Evolutionary conservation across 2,888 invertebrate genomes (phyloP).

Genomic region (Erynnis tages): DNA sequence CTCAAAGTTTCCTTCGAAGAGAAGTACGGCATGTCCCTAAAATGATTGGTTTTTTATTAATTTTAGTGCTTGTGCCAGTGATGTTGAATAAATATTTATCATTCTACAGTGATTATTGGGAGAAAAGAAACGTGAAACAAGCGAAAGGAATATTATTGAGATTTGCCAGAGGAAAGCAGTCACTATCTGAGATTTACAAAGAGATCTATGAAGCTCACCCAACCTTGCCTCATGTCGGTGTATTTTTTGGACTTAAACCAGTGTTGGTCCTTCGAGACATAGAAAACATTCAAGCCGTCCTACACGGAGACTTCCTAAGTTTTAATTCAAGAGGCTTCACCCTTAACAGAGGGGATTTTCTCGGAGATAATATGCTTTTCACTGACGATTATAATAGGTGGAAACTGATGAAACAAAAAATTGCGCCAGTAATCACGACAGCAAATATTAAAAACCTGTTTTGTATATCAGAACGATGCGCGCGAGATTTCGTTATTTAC

Average conservation of each 20-base stretch:
- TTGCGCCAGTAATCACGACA: conserved; percentile 59
- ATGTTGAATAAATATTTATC: not conserved
- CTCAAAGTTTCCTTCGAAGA: too few species aligned
- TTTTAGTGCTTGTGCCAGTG: not conserved
- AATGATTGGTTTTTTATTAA: not conserved
- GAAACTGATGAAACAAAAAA: conserved; percentile 59
- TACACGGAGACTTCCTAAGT: conserved; percentile 46
- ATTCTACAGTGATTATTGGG: conserved; percentile 27
- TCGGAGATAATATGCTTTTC: conserved; percentile 50
- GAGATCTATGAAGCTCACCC: conserved; percentile 29
- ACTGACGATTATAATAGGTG: conserved; percentile 52
- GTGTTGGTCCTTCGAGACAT: conserved; percentile 46
- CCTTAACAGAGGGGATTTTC: conserved; percentile 41
- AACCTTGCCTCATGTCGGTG: conserved; percentile 26
- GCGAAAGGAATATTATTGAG: conserved; percentile 28
- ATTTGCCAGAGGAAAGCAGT: conserved; percentile 26
- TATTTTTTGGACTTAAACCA: conserved; percentile 31
- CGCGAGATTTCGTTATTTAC: conserved; percentile 50
- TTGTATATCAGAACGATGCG: conserved; percentile 55
- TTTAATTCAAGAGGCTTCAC: conserved; percentile 50
- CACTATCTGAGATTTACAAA: conserved; percentile 30
- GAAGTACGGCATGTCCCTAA: too few species aligned
- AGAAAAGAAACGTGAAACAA: conserved; percentile 29
- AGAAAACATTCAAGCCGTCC: conserved; percentile 45
- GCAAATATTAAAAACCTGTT: conserved; percentile 64